These are phyloP conservation scores for Nothura maculosa DNA, from an alignment of 2,797 vertebrate species.

Conservation along the genomic window DNA sequence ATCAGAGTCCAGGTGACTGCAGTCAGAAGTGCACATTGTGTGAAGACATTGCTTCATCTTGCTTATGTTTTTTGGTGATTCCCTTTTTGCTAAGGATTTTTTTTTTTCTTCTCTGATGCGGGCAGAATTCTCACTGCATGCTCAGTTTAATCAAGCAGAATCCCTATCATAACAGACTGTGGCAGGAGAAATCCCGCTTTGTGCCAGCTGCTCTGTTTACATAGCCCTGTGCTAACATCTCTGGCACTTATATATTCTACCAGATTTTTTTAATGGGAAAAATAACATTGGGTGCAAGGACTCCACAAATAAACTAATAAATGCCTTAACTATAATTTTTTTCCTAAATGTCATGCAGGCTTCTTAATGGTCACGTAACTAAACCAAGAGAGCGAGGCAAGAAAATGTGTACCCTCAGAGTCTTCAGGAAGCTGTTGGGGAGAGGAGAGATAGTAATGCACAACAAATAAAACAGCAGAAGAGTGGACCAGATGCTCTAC, in stretches of 20 bases:
- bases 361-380: neutral
- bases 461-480: neutral
- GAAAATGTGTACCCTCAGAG: neutral
- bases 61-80: neutral
- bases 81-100: neutral
- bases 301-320: neutral
- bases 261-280: neutral
- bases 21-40: neutral
- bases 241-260: neutral
- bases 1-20: neutral
- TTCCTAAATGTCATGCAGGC: neutral
- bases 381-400: neutral
- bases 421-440: neutral
- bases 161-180: neutral
- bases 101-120: slow-evolving; percentile 8
- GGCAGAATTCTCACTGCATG: neutral
- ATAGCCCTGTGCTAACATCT: neutral
- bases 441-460: neutral
- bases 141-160: slow-evolving; percentile 34
- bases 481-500: neutral
- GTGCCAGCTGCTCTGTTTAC: neutral
- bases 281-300: neutral
- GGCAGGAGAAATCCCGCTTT: neutral
- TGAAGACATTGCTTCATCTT: neutral
- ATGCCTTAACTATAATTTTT: neutral